These are phyloP conservation scores for Liopterus haemorrhoidalis DNA, from an alignment of 2,888 invertebrate species.

Conservation along the genomic window DNA sequence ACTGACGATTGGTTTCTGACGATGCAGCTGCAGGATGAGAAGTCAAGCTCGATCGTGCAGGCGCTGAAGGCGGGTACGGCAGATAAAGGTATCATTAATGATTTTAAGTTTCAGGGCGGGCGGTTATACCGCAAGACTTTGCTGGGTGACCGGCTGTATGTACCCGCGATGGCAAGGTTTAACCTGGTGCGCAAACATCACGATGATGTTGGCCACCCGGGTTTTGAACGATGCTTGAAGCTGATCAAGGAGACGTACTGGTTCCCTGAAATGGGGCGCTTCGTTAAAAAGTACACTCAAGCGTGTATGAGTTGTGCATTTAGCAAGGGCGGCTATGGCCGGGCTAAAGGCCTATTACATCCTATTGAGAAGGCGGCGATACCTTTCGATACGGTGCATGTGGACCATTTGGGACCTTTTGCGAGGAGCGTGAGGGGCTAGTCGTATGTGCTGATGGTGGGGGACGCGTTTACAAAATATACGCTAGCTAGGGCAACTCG, in stretches of 20 bases:
- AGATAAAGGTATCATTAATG: not conserved
- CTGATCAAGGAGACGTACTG: conserved; percentile 36
- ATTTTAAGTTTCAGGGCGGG: conserved; percentile 14
- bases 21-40: conserved; percentile 26
- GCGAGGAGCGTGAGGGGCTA: conserved; percentile 20
- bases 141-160: conserved; percentile 33
- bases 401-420: conserved; percentile 31
- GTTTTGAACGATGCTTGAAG: conserved; percentile 29
- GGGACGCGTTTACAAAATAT: conserved; percentile 29
- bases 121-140: conserved; percentile 25
- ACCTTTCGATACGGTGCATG: conserved; percentile 29
- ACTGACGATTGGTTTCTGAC: conserved; percentile 23
- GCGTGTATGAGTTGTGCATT: conserved; percentile 36
- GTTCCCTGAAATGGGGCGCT: conserved; percentile 36
- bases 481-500: conserved; percentile 16
- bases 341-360: conserved; percentile 30
- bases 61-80: conserved; percentile 6
- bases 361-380: conserved; percentile 26
- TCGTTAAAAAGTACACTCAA: conserved; percentile 34
- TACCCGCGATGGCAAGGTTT: conserved; percentile 35
- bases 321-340: conserved; percentile 33
- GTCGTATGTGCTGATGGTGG: conserved; percentile 28
- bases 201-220: conserved; percentile 38
- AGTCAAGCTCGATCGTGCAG: conserved; percentile 15
- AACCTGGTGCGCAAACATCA: conserved; percentile 36